Conservation (phyloP, 2,113 vertebrate genomes). For the Salvelinus sp. region DNA sequence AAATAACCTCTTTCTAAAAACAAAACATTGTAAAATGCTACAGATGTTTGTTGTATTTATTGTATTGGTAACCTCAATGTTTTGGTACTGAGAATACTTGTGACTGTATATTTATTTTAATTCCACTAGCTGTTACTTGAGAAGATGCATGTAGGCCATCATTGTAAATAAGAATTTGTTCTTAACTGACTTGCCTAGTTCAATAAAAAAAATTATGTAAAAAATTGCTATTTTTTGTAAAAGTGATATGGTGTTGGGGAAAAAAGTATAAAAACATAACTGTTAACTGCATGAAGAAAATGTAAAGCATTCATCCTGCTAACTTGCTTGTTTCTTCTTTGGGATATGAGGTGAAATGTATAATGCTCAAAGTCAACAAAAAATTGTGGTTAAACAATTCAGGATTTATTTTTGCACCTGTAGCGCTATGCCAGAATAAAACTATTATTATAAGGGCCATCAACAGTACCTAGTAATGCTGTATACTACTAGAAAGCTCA, state of each 20-base stretch:
- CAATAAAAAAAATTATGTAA: slow-evolving; percentile 45
- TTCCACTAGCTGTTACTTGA: slow-evolving; percentile 89
- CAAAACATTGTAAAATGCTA: slow-evolving; percentile 37
- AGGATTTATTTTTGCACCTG: too few species aligned
- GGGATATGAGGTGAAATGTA: too few species aligned
- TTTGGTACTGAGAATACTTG: slow-evolving; percentile 79
- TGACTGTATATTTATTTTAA: slow-evolving; percentile 89
- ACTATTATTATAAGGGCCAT: too few species aligned
- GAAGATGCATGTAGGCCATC: slow-evolving; percentile 75
- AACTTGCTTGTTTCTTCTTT: neutral
- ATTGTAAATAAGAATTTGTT: too few species aligned
- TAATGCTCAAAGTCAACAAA: too few species aligned
- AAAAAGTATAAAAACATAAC: slow-evolving; percentile 29
- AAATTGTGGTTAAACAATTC: too few species aligned
- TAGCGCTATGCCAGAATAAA: too few species aligned
- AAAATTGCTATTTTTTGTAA: slow-evolving; percentile 79
- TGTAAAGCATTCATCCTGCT: slow-evolving; percentile 29
- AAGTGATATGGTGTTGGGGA: slow-evolving; percentile 56
- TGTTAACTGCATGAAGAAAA: slow-evolving; percentile 60
- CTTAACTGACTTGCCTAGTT: too few species aligned
- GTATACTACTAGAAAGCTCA: too few species aligned
- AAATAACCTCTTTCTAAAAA: slow-evolving; percentile 26
- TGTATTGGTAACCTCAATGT: slow-evolving; percentile 80
- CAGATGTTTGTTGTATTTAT: slow-evolving; percentile 57
- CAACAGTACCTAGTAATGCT: too few species aligned